Base-by-base conservation (phyloP, 1,140 invertebrate genomes). In the Plodia interpunctella region DNA sequence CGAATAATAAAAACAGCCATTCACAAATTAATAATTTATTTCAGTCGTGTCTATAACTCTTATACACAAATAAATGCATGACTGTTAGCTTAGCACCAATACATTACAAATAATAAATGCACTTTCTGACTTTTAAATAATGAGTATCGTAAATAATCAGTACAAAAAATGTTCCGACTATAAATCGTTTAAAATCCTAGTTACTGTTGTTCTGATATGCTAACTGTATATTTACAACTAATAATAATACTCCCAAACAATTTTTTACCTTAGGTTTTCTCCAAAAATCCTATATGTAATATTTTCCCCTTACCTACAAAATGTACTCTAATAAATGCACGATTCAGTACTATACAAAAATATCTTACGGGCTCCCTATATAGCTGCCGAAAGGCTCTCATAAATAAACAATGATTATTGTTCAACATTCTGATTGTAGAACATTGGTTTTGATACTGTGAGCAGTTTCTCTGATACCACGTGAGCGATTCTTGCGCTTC, bases 401-500 rank as follows among this genome's bases (percentile, higher is more conserved):
- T 5, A 35, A 35, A 4, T 44, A 44, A 17, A 17, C 5, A 44
- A 44, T n/a, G 8, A 1, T 15, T 44, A 44, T 15, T 44, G 38
- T 44, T 44, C 38, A 4, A 44, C 38, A n/a, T 44, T 44, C n/a
- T 44, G 38, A n/a, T 73, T 62, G 13, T 74, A 90, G 18, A 96
- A 92, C 91, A 96, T 93, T 1, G 95, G 94, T 72, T 92, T 94
- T 0, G 95, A 94, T 0, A 94, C 95, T 10, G 93, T 90, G 57
- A 93, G 92, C 11, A 96, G 83, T 85, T 96, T 96, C 76, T 95
- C 92, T 2, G 95, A 95, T 5, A 96, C 95, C 10, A 96, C 91
- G 66, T 95, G 93, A 13, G 95, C 95, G 58, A 96, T 96, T 73
- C 95, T 92, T 0, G 94, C 93, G 55, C 94, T 96, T 66, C 94